Evolutionary conservation across 2,888 invertebrate genomes (phyloP), one percentile per base, ranked within the genome.

Genomic region (Sussaba pulchella): DNA sequence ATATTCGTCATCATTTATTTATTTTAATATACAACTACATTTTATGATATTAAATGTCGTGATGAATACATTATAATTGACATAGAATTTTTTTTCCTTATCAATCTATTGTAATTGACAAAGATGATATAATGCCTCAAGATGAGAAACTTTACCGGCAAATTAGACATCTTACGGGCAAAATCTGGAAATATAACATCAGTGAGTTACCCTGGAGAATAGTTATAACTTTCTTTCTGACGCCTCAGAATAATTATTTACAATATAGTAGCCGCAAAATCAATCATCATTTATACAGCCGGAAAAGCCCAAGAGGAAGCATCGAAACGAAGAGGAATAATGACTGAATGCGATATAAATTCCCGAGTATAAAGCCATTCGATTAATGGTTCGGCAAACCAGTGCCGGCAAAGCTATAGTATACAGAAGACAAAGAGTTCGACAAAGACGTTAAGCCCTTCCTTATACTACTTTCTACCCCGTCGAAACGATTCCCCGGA

Each of bases 341-440:
- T 54, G 14, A 26, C 87, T 87, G 89, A 89, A 89, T 90, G 89
- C 88, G 87, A 88, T 88, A 89, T 90, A 90, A 90, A 90, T 90
- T 89, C 89, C 86, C 83, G 76, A 88, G 89, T 87, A 89, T 90
- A 89, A 90, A 89, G 90, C 89, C 89, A 87, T 89, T 87, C 89
- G 89, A 90, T 90, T 90, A 90, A 90, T 90, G 89, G 89, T 87
- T 88, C 88, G 87, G 88, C 88, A 89, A 90, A 88, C 89, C 88
- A 88, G 88, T 89, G 88, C 86, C 86, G 89, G 88, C 89, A 85
- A 87, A 87, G 86, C 88, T 81, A 10, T 21, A 21, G 50, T 6
- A 5, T n/a, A 14, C n/a, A 14, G 36, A 36, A 36, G 64, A 14
- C 31, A 64, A 66, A 74, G 66, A 26, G 47, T 24, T 54, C 24